These are phyloP conservation scores for Salmo trutta DNA, from an alignment of 2,797 vertebrate genomes.

Conservation along the genomic window DNA sequence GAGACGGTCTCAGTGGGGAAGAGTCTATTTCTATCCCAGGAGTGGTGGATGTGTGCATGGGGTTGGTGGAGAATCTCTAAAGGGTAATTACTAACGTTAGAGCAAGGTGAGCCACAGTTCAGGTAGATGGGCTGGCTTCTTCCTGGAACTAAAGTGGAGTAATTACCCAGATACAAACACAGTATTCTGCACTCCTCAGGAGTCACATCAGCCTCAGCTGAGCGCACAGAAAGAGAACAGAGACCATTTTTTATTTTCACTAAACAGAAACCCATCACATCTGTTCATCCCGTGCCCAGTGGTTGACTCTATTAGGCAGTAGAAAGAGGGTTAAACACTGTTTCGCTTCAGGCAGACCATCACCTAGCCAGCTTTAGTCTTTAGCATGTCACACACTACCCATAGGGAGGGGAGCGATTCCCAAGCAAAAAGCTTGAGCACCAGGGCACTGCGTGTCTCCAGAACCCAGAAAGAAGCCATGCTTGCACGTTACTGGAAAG, in stretches of 20 bases:
- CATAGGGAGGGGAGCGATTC: background rate
- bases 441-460: background rate
- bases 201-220: background rate
- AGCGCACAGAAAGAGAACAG: background rate
- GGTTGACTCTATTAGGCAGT: background rate
- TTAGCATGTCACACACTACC: background rate
- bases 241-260: background rate
- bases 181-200: background rate
- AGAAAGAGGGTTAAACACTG: background rate
- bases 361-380: background rate
- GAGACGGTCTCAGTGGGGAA: background rate
- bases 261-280: slow-evolving; percentile 4
- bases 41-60: background rate
- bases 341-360: background rate
- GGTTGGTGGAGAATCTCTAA: background rate
- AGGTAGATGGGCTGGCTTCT: background rate
- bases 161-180: slow-evolving; percentile 12
- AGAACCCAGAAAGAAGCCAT: background rate
- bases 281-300: background rate
- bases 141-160: background rate
- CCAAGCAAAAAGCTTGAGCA: background rate
- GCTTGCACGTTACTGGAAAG: background rate
- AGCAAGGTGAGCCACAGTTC: slow-evolving; percentile 11
- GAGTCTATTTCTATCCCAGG: slow-evolving; percentile 13
- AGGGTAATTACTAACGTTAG: slow-evolving; percentile 13